These are phyloP conservation scores for Geophilus truncorum DNA, from an alignment of 2,888 invertebrate species.

Conservation along the genomic window DNA sequence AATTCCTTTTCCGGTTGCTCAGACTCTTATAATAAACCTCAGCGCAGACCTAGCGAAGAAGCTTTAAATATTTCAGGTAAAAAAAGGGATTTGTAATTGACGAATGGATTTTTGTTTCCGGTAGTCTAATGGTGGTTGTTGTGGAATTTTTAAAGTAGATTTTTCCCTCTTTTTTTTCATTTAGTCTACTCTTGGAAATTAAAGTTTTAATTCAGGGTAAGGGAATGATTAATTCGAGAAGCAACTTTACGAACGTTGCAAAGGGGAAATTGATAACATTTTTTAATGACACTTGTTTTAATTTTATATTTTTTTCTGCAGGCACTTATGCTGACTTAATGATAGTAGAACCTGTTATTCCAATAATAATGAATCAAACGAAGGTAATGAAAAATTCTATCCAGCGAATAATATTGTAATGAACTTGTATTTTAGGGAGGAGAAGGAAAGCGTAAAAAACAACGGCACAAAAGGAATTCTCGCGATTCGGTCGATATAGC, in stretches of 20 bases:
- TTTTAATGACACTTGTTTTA: background rate
- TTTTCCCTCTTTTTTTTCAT: background rate
- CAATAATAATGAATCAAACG: slow-evolving; percentile 30
- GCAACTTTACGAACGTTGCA: too few species aligned
- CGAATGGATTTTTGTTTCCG: too few species aligned
- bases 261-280: too few species aligned
- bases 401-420: background rate
- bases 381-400: background rate
- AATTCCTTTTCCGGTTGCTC: slow-evolving; percentile 32
- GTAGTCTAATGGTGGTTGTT: background rate
- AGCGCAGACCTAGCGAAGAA: slow-evolving; percentile 36
- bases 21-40: background rate
- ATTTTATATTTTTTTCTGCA: slow-evolving; percentile 25
- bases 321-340: slow-evolving; percentile 33
- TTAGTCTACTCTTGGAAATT: background rate
- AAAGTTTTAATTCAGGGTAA: background rate
- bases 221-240: background rate
- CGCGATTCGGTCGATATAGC: background rate
- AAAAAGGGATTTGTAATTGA: background rate
- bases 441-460: background rate
- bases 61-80: slow-evolving; percentile 35
- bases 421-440: background rate
- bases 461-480: background rate
- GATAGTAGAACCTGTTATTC: slow-evolving; percentile 34
- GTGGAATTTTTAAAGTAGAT: background rate